Evolutionary conservation across 2,888 invertebrate genomes (phyloP).

Genomic region (Tenthredo livida): DNA sequence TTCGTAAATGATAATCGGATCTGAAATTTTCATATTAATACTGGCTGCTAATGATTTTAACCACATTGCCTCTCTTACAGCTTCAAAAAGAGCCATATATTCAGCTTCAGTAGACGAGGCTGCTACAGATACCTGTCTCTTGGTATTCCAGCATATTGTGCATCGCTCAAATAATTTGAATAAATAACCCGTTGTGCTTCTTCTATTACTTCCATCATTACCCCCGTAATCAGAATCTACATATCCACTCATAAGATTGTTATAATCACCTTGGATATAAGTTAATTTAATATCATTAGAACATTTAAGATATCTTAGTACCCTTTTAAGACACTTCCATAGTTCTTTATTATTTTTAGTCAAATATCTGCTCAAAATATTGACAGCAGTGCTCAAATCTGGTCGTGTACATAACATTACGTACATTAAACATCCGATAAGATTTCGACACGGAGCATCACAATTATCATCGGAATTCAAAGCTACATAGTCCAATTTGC

Average conservation of each 20-base stretch:
- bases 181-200: slow-evolving; percentile 59
- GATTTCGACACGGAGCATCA: slow-evolving; percentile 41
- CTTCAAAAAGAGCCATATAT: slow-evolving; percentile 65
- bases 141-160: slow-evolving; percentile 62
- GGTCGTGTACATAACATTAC: slow-evolving; percentile 27
- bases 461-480: slow-evolving; percentile 36
- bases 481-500: slow-evolving; percentile 40
- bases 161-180: slow-evolving; percentile 58
- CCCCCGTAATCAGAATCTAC: slow-evolving; percentile 12
- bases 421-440: slow-evolving; percentile 34
- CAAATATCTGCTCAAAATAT: neutral
- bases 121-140: slow-evolving; percentile 62
- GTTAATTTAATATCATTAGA: slow-evolving; percentile 7
- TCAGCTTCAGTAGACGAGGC: slow-evolving; percentile 57
- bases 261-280: neutral
- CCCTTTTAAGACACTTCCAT: neutral
- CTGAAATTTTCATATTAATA: slow-evolving; percentile 60
- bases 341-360: slow-evolving; percentile 17
- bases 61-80: slow-evolving; percentile 68
- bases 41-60: slow-evolving; percentile 64
- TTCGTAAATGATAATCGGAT: slow-evolving; percentile 64
- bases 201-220: neutral
- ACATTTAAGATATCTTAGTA: slow-evolving; percentile 11
- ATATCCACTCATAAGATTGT: neutral
- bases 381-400: slow-evolving; percentile 5